Conservation (phyloP, 2,888 invertebrate species). For the Plebejus argus region DNA sequence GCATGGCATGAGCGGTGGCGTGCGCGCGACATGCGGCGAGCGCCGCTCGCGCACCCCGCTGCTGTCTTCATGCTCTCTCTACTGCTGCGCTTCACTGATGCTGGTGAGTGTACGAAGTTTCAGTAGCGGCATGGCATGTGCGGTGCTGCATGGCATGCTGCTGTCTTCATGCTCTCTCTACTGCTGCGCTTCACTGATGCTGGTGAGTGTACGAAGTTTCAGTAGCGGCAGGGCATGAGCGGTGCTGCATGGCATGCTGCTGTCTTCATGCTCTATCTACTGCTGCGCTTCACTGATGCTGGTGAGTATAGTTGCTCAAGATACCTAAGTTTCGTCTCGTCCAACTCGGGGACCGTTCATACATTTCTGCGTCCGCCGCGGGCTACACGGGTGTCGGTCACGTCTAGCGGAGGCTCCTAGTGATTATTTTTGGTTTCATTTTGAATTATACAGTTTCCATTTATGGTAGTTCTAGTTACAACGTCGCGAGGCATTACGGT, state of each 20-base stretch:
- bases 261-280: slow-evolving; percentile 58
- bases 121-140: too few relatives aligned
- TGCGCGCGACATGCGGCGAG: slow-evolving; percentile 80
- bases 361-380: too few relatives aligned
- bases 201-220: slow-evolving; percentile 57
- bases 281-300: slow-evolving; percentile 64
- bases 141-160: slow-evolving; percentile 43
- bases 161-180: slow-evolving; percentile 69
- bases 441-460: too few relatives aligned
- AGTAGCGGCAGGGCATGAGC: too few relatives aligned
- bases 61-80: slow-evolving; percentile 70
- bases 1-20: slow-evolving; percentile 77
- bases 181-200: slow-evolving; percentile 65
- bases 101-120: slow-evolving; percentile 60
- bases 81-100: slow-evolving; percentile 68
- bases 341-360: too few relatives aligned
- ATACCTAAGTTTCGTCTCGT: too few relatives aligned
- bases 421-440: too few relatives aligned
- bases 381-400: too few relatives aligned
- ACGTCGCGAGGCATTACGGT: too few relatives aligned
- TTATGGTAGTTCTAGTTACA: too few relatives aligned
- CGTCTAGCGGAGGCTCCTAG: too few relatives aligned
- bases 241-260: too few relatives aligned
- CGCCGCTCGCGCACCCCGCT: slow-evolving; percentile 78
- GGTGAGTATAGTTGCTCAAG: slow-evolving; percentile 48